Conservation (phyloP, 2,113 vertebrate genomes). For the Notechis scutatus region DNA sequence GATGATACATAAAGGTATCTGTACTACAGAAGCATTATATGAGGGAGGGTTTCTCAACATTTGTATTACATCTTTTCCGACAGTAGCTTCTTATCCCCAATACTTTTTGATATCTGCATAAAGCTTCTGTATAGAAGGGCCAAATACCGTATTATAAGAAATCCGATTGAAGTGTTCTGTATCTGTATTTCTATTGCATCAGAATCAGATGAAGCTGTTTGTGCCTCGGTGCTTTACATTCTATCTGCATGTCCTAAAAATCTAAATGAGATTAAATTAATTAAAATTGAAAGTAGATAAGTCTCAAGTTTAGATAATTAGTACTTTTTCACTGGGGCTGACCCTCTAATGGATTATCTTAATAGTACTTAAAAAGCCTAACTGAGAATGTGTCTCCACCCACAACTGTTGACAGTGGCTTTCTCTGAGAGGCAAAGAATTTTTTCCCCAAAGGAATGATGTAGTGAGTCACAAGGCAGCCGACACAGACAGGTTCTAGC, state of each 20-base stretch:
- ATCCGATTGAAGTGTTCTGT: background rate
- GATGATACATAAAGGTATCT: background rate
- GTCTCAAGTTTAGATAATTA: background rate
- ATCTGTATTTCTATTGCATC: background rate
- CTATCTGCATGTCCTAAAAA: background rate
- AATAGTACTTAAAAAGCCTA: background rate
- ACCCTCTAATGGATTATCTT: background rate
- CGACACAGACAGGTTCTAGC: background rate
- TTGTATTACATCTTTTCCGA: background rate
- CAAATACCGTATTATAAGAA: background rate
- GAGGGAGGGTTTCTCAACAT: background rate
- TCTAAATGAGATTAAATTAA: background rate
- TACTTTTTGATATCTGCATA: background rate
- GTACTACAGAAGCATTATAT: background rate
- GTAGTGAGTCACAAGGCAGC: no score
- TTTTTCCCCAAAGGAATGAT: no score
- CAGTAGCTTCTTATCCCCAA: background rate
- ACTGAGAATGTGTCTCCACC: background rate
- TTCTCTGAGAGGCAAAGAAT: background rate
- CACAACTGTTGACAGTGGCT: background rate
- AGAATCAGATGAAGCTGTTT: background rate
- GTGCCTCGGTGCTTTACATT: background rate
- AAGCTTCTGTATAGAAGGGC: background rate
- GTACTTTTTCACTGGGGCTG: background rate
- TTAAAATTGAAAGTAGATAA: background rate